A percentile compares a stretch with the other conserved stretches of the same genome.
Evolutionary conservation across 2,113 vertebrate species (phyloP).

Genomic region (Nasalis larvatus): DNA sequence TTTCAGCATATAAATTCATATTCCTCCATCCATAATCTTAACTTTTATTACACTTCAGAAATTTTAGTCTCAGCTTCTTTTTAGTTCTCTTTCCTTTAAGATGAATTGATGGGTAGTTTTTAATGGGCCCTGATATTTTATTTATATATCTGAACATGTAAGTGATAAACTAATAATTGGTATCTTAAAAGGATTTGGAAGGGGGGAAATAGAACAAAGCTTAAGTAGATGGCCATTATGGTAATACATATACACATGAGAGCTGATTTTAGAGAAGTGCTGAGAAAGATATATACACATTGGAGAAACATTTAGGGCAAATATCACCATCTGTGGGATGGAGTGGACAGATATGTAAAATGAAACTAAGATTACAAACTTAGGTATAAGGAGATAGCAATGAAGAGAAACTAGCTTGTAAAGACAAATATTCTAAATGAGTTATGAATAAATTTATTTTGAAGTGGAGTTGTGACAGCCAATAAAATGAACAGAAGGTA

Average conservation of each 20-base stretch:
- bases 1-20: neutral
- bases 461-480: neutral
- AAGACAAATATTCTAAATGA: neutral
- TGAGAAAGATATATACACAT: neutral
- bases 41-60: neutral
- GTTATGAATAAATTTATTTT: neutral
- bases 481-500: neutral
- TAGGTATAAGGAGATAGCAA: neutral
- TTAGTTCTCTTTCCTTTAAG: neutral
- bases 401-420: neutral
- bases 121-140: neutral
- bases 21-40: neutral
- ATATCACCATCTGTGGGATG: neutral
- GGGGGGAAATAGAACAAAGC: neutral
- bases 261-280: neutral
- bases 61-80: neutral
- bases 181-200: neutral
- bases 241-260: fast-evolving
- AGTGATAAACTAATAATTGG: neutral
- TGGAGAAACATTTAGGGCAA: neutral
- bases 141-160: neutral
- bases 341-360: neutral
- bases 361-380: neutral
- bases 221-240: neutral
- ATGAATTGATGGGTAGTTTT: neutral